phyloP scores from a whole-genome alignment of 2,113 vertebrate genomes.

The Xiphorhynchus elegans region DNA sequence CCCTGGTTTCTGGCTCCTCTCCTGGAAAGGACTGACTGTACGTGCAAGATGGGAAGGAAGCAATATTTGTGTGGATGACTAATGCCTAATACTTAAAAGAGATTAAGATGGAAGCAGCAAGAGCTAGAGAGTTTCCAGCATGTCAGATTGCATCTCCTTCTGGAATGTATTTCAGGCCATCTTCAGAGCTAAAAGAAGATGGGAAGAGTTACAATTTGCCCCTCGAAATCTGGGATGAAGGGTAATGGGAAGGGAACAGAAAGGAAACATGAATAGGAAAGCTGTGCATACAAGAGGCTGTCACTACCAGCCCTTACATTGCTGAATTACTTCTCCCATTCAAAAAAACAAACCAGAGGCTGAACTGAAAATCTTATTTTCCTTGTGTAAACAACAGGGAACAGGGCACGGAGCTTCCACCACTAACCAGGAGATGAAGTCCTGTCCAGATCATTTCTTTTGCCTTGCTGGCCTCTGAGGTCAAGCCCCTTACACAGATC shows the following conservation, averaged over 20 bases:
- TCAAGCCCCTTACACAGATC: background rate
- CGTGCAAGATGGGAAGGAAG: background rate
- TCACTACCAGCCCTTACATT: background rate
- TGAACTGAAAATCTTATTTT: background rate
- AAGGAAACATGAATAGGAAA: background rate
- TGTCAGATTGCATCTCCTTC: background rate
- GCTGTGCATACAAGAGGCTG: background rate
- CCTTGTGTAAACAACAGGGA: background rate
- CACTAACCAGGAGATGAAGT: background rate
- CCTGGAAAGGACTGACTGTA: background rate
- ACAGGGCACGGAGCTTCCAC: background rate
- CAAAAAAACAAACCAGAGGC: background rate
- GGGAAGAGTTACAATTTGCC: background rate
- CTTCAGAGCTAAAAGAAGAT: background rate
- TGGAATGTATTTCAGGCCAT: background rate
- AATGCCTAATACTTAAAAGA: constrained; percentile 16
- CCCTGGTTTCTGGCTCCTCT: background rate
- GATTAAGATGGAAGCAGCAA: constrained; percentile 23
- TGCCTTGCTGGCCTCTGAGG: background rate
- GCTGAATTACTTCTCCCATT: background rate
- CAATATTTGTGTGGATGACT: constrained; percentile 27
- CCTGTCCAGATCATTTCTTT: background rate
- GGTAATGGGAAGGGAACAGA: background rate
- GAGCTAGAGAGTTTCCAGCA: background rate
- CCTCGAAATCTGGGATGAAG: background rate